phyloP scores from a whole-genome alignment of 2,113 vertebrate genomes.

The Callorhinus ursinus region DNA sequence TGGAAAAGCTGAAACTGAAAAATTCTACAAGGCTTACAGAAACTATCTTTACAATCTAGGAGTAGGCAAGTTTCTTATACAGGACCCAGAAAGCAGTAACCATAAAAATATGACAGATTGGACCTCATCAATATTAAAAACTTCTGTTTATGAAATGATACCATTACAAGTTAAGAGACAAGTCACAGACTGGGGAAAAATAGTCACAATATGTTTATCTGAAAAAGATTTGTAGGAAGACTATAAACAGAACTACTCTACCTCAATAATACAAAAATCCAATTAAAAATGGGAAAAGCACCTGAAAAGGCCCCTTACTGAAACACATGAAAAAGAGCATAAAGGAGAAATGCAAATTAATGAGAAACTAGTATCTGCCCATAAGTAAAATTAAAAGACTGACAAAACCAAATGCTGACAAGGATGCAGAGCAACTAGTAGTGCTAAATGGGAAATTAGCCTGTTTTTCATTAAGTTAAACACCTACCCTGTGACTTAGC shows the following conservation, averaged over 20 bases:
- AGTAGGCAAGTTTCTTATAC: background rate
- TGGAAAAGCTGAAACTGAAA: background rate
- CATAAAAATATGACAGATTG: background rate
- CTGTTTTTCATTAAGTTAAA: background rate
- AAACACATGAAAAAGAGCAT: background rate
- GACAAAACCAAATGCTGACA: background rate
- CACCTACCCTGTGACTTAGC: background rate
- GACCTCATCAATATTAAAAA: background rate
- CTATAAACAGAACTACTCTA: background rate
- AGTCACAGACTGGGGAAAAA: background rate
- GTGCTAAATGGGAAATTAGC: background rate
- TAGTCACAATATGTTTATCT: background rate
- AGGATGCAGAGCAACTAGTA: background rate
- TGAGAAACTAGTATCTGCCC: background rate
- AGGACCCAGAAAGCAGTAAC: conserved; percentile 3
- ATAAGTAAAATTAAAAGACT: background rate
- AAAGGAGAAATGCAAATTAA: background rate
- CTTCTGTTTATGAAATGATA: background rate
- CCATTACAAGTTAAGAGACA: background rate
- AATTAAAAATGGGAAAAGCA: background rate
- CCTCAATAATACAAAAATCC: background rate
- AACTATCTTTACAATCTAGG: background rate
- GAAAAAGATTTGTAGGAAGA: background rate
- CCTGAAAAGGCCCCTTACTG: background rate
- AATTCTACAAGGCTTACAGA: background rate